Base-by-base conservation (phyloP, 2,888 invertebrate species). In the Drosophila seclusa region DNA sequence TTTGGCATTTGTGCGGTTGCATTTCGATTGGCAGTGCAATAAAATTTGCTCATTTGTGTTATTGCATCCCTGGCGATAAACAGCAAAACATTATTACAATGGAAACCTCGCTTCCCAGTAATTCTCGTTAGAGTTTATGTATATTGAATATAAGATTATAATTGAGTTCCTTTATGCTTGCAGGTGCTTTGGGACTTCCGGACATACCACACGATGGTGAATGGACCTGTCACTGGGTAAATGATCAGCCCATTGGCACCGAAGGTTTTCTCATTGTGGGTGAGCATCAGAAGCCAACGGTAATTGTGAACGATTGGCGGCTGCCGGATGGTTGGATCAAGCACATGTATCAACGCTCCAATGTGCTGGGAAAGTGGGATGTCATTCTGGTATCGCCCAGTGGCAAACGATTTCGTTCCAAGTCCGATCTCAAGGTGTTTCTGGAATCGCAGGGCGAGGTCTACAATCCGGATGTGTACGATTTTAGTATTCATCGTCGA, bases 281-380 rank as follows among this genome's bases (percentile, higher is more conserved):
- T 2, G 94, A 94, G 50, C 94, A 94, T 57, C 93, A 93, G 50
- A 94, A 93, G 70, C 93, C 93, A 1, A 94, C 93, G 0, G 91
- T 95, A 18, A 94, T 97, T 92, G 96, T 97, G 8, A 94, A 95
- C 57, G 97, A 97, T 91, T 95, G 95, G 88, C 94, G 96, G 59
- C 92, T 97, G 73, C 97, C 97, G 0, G 92, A 94, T 1, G 96
- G 96, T 3, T 97, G 97, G 97, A 94, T 95, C 0, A 97, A 97
- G 91, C 96, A 97, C 91, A 95, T 97, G 93, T 95, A 96, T 31
- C 95, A 96, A 76, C 94, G 96, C 36, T 94, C 95, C 50, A 96
- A 96, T 29, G 96, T 96, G 16, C 88, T 93, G 0, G 97, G 96
- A 10, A 97, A 97, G 91, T 97, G 97, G 97, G 97, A 97, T 89